These are phyloP conservation scores for Eumacrocentrus americanus DNA, from an alignment of 2,888 invertebrate genomes.

Conservation along the genomic window DNA sequence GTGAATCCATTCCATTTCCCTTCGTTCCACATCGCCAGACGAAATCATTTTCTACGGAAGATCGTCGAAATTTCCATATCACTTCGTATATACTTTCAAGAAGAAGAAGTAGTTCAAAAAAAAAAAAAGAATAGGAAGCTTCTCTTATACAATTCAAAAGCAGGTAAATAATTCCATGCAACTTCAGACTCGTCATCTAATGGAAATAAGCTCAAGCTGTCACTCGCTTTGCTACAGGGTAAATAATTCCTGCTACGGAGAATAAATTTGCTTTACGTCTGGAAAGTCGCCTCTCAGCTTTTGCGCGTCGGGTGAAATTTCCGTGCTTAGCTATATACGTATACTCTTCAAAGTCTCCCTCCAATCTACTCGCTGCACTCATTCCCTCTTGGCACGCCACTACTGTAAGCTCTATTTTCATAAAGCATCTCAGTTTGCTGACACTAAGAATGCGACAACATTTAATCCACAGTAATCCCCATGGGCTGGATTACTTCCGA, in stretches of 20 bases:
- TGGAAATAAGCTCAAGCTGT: background rate
- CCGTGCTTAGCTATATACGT: no score
- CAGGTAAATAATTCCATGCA: background rate
- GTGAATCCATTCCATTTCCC: constrained; percentile 13
- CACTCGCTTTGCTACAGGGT: background rate
- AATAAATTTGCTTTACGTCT: constrained; percentile 2
- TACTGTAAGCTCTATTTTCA: constrained; percentile 39
- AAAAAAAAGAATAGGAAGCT: background rate
- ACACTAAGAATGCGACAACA: constrained; percentile 37
- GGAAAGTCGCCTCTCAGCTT: constrained; percentile 3
- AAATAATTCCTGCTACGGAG: background rate
- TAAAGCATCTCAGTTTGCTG: constrained; percentile 37
- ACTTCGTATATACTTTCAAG: background rate
- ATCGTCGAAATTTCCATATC: constrained; percentile 1
- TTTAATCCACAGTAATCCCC: constrained; percentile 37
- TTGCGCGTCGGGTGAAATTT: background rate
- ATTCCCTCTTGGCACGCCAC: background rate
- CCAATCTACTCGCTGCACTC: no score
- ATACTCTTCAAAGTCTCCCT: no score
- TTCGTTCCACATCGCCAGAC: constrained; percentile 11
- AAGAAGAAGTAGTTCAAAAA: background rate
- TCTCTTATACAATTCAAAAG: background rate
- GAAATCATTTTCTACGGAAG: constrained; percentile 12
- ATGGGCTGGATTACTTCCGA: constrained; percentile 32
- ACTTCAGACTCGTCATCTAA: background rate